A percentile compares a stretch with the other conserved stretches of the same genome.
Evolutionary conservation across 2,113 vertebrate genomes (phyloP).

Genomic region (Microtus richardsoni): DNA sequence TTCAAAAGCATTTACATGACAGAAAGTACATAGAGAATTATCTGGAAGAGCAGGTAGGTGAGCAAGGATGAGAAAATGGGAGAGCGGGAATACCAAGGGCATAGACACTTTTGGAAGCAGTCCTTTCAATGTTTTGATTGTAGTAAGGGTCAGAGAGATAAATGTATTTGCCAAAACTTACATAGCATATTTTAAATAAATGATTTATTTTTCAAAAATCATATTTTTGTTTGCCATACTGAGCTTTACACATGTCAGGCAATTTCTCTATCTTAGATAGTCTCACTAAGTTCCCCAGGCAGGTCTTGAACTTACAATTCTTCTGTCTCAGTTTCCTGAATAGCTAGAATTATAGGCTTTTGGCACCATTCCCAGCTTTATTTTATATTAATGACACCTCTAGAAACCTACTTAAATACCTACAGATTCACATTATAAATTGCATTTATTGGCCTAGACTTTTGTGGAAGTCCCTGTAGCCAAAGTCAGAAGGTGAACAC

Average conservation of each 20-base stretch:
- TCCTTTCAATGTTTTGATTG: background rate
- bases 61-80: background rate
- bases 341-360: background rate
- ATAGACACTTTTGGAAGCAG: background rate
- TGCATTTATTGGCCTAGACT: background rate
- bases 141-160: background rate
- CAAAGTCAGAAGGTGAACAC: background rate
- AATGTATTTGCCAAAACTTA: background rate
- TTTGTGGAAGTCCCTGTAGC: background rate
- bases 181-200: constrained; percentile 22
- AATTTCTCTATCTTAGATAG: background rate
- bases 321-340: background rate
- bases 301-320: background rate
- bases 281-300: background rate
- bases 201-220: background rate
- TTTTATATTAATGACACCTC: background rate
- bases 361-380: background rate
- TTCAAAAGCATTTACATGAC: background rate
- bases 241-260: background rate
- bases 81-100: background rate
- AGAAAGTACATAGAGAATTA: background rate
- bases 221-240: background rate
- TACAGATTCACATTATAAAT: background rate
- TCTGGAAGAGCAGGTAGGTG: no score
- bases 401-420: background rate